Percentiles rank a stretch among this genome's conserved stretches.
phyloP scores from a whole-genome alignment of 2,888 invertebrate species.

The Gastracanthus pulcherrimus region DNA sequence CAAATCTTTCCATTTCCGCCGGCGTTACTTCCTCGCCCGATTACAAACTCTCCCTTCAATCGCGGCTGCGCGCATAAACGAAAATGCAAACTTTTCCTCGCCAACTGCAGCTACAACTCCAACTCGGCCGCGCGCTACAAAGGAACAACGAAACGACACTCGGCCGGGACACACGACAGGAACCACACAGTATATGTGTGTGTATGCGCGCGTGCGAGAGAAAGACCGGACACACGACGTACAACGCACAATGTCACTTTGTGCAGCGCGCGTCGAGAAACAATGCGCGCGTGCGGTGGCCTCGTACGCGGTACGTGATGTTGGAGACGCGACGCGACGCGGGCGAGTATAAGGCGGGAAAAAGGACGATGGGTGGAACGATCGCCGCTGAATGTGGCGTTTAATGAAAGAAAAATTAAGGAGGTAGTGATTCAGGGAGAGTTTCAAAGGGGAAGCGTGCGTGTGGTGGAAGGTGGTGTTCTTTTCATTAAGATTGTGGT shows the following conservation, averaged over 20 bases:
- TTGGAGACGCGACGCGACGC: not conserved
- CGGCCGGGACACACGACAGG: too few species aligned
- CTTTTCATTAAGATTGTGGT: too few species aligned
- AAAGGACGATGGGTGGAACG: too few species aligned
- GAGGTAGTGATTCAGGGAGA: not conserved
- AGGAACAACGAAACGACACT: too few species aligned
- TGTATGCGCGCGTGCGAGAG: too few species aligned
- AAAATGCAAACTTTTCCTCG: not conserved
- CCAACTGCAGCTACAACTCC: too few species aligned
- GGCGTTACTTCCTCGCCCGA: not conserved
- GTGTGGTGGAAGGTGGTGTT: too few species aligned
- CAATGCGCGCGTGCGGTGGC: not conserved
- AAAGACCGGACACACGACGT: not conserved
- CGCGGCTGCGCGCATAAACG: not conserved
- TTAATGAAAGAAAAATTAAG: not conserved
- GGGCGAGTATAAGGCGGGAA: too few species aligned
- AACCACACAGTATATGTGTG: not conserved
- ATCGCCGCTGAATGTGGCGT: not conserved
- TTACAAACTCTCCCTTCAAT: not conserved
- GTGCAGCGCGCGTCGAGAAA: not conserved
- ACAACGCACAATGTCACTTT: not conserved
- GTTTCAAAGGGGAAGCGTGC: too few species aligned
- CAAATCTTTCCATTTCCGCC: not conserved
- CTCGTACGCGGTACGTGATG: not conserved
- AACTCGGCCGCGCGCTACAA: too few species aligned